Evolutionary conservation across 2,113 vertebrate species (phyloP).

Genomic region (Eubucco bourcierii): DNA sequence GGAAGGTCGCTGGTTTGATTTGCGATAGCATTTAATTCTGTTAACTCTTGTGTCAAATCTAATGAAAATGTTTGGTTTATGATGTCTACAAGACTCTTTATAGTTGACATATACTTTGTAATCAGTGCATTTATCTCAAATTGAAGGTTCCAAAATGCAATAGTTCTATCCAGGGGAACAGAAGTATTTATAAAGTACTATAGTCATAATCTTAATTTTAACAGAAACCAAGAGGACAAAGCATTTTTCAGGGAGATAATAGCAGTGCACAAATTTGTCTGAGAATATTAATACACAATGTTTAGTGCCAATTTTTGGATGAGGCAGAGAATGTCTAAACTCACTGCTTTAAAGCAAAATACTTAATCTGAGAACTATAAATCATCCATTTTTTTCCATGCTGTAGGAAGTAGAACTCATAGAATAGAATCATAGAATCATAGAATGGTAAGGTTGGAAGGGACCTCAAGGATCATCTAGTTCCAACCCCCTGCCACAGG

Average conservation of each 20-base stretch:
- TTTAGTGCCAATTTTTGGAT: background rate
- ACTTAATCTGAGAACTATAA: background rate
- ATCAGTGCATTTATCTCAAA: conserved; percentile 36
- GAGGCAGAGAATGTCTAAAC: background rate
- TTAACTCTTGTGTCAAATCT: background rate
- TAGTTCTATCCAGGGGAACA: background rate
- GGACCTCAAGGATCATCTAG: too few species aligned
- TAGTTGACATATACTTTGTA: conserved; percentile 41
- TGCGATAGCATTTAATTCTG: conserved; percentile 6
- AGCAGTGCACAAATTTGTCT: background rate
- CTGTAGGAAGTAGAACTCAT: background rate
- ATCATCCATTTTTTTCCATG: background rate
- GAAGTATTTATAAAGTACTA: background rate
- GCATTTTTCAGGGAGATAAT: background rate
- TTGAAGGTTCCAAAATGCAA: conserved; percentile 2
- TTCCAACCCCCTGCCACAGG: too few species aligned
- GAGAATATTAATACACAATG: background rate
- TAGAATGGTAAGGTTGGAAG: too few species aligned
- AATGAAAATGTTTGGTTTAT: background rate
- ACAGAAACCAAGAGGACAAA: background rate
- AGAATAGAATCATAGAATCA: too few species aligned
- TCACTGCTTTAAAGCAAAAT: background rate
- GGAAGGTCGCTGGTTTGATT: conserved; percentile 60
- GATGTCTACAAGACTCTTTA: background rate
- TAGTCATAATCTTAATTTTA: background rate